Conservation (phyloP, 1,140 invertebrate genomes). For the Pygmarrhopalites habei region DNA sequence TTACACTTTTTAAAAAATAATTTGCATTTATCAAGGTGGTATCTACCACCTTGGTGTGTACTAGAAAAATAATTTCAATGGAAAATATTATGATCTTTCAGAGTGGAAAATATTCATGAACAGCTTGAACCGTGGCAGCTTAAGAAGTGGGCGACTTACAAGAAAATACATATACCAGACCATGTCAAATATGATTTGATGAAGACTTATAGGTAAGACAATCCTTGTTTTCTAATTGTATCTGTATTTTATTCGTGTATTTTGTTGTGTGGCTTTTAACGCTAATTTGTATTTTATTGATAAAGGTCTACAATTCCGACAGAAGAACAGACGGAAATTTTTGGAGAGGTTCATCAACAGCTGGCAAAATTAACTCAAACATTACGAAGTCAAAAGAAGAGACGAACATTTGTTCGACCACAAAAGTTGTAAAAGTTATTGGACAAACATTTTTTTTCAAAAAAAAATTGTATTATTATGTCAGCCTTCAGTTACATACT, state of each 20-base stretch:
- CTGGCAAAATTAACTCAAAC: constrained; percentile 61
- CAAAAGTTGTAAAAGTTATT: constrained; percentile 45
- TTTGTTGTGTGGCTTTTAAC: neutral
- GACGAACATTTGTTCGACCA: constrained; percentile 57
- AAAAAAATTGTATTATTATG: no score
- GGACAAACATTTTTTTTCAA: no score
- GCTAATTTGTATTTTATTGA: constrained; percentile 45
- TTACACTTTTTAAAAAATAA: no score
- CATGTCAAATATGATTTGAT: constrained; percentile 77
- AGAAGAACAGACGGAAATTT: constrained; percentile 79
- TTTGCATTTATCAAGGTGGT: no score
- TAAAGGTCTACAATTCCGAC: constrained; percentile 68
- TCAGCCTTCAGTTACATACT: no score
- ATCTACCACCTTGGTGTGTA: no score
- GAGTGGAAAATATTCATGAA: constrained; percentile 55
- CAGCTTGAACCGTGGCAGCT: constrained; percentile 55
- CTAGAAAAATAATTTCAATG: no score
- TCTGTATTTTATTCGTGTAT: constrained; percentile 61
- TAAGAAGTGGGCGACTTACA: constrained; percentile 61
- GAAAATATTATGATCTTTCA: no score
- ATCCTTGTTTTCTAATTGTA: neutral
- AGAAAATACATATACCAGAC: constrained; percentile 40
- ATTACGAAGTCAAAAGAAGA: constrained; percentile 59
- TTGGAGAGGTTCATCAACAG: constrained; percentile 68
- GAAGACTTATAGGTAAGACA: constrained; percentile 72